These are phyloP conservation scores for Taxidea taxus DNA, from an alignment of 2,113 vertebrate species.

Conservation along the genomic window DNA sequence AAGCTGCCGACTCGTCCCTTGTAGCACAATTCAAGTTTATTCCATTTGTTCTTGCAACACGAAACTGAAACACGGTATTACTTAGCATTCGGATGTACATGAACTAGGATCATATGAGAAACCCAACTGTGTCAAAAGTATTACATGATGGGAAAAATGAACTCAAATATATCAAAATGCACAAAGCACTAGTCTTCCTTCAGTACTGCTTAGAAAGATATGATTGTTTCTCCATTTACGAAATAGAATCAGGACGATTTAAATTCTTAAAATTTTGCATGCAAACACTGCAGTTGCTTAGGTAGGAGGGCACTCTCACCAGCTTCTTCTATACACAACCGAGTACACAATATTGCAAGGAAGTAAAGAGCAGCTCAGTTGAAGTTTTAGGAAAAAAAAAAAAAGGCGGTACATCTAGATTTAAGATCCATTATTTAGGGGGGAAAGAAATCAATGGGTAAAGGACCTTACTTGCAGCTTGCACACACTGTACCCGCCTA, in stretches of 20 bases:
- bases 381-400: slow-evolving; percentile 61
- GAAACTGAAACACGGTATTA: slow-evolving; percentile 86
- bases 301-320: slow-evolving; percentile 82
- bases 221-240: slow-evolving; percentile 86
- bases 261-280: slow-evolving; percentile 81
- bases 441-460: slow-evolving; percentile 58
- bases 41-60: slow-evolving; percentile 89
- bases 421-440: slow-evolving; percentile 63
- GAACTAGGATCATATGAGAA: slow-evolving; percentile 82
- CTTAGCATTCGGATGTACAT: slow-evolving; percentile 85
- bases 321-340: slow-evolving; percentile 81
- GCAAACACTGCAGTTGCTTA: slow-evolving; percentile 85
- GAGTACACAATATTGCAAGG: slow-evolving; percentile 62
- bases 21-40: slow-evolving; percentile 89
- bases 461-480: slow-evolving; percentile 34
- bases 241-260: slow-evolving; percentile 85
- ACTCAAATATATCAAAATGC: slow-evolving; percentile 86
- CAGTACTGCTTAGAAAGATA: slow-evolving; percentile 85
- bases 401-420: neutral
- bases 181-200: slow-evolving; percentile 83
- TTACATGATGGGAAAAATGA: slow-evolving; percentile 81
- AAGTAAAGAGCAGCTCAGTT: slow-evolving; percentile 72
- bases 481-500: neutral
- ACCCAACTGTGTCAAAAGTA: slow-evolving; percentile 82
- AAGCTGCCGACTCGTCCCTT: slow-evolving; percentile 48